Evolutionary conservation across 30 jellyfish, hydroid and myxozoan species (phyloP).

Genomic region (Nemopilema nomurai): DNA sequence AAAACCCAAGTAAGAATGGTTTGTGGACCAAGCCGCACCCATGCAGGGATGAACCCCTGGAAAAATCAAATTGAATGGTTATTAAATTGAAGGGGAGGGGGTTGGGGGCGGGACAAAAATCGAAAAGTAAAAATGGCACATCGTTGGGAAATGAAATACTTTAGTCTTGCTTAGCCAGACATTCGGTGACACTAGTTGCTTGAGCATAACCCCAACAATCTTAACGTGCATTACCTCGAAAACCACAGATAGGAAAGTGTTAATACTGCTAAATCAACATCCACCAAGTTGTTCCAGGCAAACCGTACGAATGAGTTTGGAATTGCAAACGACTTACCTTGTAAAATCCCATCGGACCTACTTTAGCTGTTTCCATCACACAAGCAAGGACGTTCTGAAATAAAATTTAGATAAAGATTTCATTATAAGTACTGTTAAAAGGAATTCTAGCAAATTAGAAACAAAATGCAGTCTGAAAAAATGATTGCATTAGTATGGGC

Average conservation of each 20-base stretch:
- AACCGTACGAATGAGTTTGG: no score
- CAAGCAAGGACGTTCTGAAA: conserved; percentile 77
- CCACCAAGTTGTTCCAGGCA: no score
- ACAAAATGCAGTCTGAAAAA: background rate
- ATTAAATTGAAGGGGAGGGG: no score
- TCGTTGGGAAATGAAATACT: background rate
- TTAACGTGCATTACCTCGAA: no score
- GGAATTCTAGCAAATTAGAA: background rate
- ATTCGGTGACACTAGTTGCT: background rate
- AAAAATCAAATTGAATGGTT: background rate
- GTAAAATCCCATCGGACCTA: conserved; percentile 84
- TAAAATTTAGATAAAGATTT: background rate
- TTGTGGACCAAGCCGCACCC: conserved; percentile 98
- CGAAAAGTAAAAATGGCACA: background rate
- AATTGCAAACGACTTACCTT: no score
- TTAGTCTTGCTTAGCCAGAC: background rate
- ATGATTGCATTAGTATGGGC: no score
- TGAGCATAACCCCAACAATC: background rate
- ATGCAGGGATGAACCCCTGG: conserved; percentile 98
- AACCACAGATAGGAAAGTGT: no score
- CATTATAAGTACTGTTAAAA: background rate
- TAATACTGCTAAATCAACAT: no score
- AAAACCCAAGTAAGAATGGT: conserved; percentile 94
- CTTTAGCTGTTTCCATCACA: conserved; percentile 74
- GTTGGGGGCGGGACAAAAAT: no score